These are phyloP conservation scores for Cinclus cinclus DNA, from an alignment of 2,113 vertebrate species.

Conservation along the genomic window DNA sequence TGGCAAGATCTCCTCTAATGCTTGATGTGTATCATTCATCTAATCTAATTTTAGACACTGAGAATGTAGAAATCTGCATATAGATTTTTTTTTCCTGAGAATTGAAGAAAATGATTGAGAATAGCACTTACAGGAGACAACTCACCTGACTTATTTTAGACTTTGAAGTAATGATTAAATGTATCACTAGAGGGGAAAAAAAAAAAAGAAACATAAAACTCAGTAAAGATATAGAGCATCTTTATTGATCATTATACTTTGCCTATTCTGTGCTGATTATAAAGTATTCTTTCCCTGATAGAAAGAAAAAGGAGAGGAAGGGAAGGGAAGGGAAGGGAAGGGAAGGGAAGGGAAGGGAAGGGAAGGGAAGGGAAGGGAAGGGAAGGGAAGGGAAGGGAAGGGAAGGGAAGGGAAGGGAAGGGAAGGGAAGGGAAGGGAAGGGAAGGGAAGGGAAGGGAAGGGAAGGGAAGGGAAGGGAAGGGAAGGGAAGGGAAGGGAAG, in stretches of 20 bases:
- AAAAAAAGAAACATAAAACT: neutral
- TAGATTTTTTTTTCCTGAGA: neutral
- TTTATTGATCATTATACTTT: neutral
- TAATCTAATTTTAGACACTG: neutral
- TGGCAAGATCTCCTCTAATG: neutral
- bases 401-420: no score
- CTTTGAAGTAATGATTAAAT: neutral
- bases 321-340: neutral
- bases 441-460: neutral
- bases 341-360: neutral
- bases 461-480: neutral
- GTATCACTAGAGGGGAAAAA: neutral
- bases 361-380: neutral
- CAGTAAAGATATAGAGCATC: neutral
- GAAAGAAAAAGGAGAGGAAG: neutral
- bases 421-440: no score
- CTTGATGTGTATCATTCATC: neutral
- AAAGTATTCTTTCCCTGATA: neutral
- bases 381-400: neutral
- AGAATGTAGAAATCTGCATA: neutral
- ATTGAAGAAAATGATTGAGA: neutral
- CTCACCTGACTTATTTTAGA: neutral
- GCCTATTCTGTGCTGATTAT: neutral
- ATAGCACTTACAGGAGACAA: neutral
- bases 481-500: neutral